Percentiles rank a stretch among this genome's conserved stretches.
These are phyloP conservation scores for Hypotaenidia okinawae DNA, from an alignment of 2,797 vertebrate species.

Conservation along the genomic window DNA sequence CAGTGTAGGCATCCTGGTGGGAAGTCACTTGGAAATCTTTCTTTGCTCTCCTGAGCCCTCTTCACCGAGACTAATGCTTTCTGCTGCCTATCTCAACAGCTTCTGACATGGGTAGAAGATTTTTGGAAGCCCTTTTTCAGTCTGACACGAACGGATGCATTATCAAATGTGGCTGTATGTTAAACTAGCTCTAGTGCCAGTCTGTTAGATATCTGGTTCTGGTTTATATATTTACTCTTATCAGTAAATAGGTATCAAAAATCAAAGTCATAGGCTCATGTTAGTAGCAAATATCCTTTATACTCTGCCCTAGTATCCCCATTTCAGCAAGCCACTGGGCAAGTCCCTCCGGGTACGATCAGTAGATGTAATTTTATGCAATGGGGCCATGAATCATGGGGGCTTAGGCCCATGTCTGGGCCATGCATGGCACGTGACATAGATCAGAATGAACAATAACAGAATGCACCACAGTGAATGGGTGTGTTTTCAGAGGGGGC, in stretches of 20 bases:
- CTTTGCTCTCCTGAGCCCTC: not conserved
- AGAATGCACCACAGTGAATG: not conserved
- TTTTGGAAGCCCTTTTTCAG: not conserved
- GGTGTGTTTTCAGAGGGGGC: not conserved
- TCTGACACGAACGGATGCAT: accelerated
- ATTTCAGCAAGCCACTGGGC: not conserved
- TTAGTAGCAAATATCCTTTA: not conserved
- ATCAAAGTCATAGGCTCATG: not conserved
- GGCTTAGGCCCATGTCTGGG: not conserved
- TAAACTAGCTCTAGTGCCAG: not conserved
- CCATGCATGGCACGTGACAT: not conserved
- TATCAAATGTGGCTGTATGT: not conserved
- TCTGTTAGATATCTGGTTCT: not conserved
- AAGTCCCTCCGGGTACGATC: not conserved
- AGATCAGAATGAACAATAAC: not conserved
- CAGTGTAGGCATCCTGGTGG: not conserved
- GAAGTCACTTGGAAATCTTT: not conserved
- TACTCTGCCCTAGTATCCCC: not conserved
- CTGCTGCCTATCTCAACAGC: not conserved
- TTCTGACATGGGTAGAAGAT: not conserved
- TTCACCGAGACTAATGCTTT: not conserved
- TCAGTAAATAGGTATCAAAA: not conserved
- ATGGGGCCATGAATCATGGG: not conserved
- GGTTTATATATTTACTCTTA: not conserved
- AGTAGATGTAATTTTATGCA: not conserved